Evolutionary conservation across 1,140 invertebrate species (phyloP), one percentile per base, ranked within the genome.

Genomic region (Diachasmimorpha longicaudata): DNA sequence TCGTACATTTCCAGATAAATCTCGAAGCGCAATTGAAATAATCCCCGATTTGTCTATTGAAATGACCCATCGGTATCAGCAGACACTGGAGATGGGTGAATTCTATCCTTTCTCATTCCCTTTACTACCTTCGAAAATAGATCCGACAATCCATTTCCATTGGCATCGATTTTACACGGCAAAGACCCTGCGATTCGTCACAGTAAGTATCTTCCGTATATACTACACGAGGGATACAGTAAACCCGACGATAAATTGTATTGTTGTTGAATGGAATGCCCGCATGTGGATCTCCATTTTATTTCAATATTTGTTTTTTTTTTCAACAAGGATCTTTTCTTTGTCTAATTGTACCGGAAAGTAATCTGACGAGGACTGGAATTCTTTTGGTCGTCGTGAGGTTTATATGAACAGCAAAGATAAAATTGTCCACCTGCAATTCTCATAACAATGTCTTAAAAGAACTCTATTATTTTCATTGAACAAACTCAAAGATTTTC

Each of bases 101-200:
- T 31, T 52, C 70, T 58, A 44, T 36, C 70, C 70, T 71, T 52
- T 37, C 70, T 36, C 70, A 16, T 48, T 58, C 70, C 21, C 48
- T 58, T 3, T 58, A n/a, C 25, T 58, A 72, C 23, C 46, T 37
- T 21, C 6, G 55, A 39, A 23, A 73, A 63, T 63, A 39, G 55
- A 39, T 63, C 55, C 52, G 11, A 19, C 55, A 73, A 73, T 73
- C 58, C 19, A 66, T 63, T 63, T 42, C 52, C 71, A 63, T 73
- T 42, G 71, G 0, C 25, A 68, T 39, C 36, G 66, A 68, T 68
- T 68, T 68, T n/a, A 37, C 36, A n/a, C 66, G 23, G 11, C 66
- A 68, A 68, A 68, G 14, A 68, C 25, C 36, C 19, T 6, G 21
- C 23, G 23, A 25, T 63, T 25, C 58, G 23, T 25, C 21, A 63